phyloP scores from a whole-genome alignment of 2,797 vertebrate species.

The Agapornis canus region DNA sequence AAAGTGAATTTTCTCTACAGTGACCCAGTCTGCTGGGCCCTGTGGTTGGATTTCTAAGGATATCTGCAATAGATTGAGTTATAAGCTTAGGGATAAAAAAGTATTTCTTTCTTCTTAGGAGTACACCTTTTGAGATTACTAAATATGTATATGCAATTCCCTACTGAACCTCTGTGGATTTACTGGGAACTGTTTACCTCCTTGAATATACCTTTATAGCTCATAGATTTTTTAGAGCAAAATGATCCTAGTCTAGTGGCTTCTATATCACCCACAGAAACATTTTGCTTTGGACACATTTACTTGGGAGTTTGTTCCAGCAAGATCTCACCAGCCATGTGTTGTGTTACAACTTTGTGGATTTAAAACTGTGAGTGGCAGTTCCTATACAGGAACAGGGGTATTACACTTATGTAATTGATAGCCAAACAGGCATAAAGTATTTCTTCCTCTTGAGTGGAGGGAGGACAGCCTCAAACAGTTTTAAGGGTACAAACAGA shows the following conservation, averaged over 20 bases:
- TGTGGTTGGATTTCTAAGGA: background rate
- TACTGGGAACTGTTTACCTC: background rate
- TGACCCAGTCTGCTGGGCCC: background rate
- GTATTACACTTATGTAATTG: background rate
- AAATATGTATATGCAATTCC: background rate
- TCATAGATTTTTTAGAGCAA: background rate
- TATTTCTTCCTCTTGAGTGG: background rate
- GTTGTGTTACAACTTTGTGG: background rate
- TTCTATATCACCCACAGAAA: background rate
- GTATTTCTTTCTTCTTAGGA: background rate
- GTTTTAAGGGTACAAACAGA: background rate
- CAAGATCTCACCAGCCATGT: background rate
- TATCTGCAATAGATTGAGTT: constrained; percentile 7
- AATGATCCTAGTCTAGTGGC: background rate
- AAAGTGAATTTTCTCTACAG: background rate
- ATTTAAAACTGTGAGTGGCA: background rate
- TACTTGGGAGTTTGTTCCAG: background rate
- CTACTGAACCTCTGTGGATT: background rate
- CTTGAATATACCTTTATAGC: background rate
- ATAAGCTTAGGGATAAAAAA: background rate
- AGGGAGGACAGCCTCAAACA: background rate
- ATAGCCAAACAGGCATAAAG: background rate
- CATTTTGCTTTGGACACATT: background rate
- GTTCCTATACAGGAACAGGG: background rate
- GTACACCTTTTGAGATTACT: background rate